Conservation (phyloP, 1,140 invertebrate species). For the Brevipalpus yothersi region DNA sequence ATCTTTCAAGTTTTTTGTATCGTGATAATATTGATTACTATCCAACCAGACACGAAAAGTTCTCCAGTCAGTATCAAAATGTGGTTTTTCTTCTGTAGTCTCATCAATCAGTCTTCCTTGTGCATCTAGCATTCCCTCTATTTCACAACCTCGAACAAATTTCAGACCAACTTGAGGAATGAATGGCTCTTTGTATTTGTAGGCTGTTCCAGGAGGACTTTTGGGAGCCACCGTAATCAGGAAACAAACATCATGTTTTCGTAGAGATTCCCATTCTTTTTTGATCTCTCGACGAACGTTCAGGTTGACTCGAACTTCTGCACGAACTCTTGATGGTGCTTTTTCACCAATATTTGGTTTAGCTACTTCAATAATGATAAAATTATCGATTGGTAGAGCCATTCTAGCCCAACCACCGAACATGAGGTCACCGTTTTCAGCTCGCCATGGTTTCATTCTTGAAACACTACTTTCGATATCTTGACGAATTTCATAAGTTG, state of each 20-base stretch:
- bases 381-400: conserved; percentile 78
- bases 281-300: conserved; percentile 73
- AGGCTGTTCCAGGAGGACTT: conserved; percentile 43
- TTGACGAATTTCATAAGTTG: conserved; percentile 94
- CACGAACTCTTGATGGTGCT: conserved; percentile 71
- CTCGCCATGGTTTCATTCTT: conserved; percentile 71
- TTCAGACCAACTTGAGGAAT: conserved; percentile 68
- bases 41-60: conserved; percentile 70
- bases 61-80: conserved; percentile 58
- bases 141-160: conserved; percentile 86
- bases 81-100: conserved; percentile 62
- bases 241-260: conserved; percentile 95
- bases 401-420: conserved; percentile 96
- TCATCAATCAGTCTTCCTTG: conserved; percentile 92
- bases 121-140: conserved; percentile 93
- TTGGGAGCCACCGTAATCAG: conserved; percentile 67
- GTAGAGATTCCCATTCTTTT: conserved; percentile 81
- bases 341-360: conserved; percentile 52
- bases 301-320: conserved; percentile 76
- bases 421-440: conserved; percentile 58
- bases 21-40: conserved; percentile 42
- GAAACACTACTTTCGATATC: conserved; percentile 92
- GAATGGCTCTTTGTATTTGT: conserved; percentile 53
- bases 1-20: conserved; percentile 49
- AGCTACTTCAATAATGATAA: conserved; percentile 67